phyloP scores from a whole-genome alignment of 2,113 vertebrate genomes.

The Hippolais icterina region DNA sequence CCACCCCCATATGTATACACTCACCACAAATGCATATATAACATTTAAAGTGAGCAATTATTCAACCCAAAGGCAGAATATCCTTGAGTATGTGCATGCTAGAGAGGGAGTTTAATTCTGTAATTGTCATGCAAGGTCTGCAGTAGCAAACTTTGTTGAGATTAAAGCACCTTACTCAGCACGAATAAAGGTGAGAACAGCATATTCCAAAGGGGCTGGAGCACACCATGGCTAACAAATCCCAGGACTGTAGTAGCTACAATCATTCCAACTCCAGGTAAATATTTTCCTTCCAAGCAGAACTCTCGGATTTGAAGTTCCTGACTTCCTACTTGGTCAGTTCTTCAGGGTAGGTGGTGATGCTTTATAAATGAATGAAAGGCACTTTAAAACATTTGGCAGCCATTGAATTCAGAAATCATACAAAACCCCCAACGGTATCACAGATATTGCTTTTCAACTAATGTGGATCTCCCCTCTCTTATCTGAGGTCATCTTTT shows the following conservation, averaged over 20 bases:
- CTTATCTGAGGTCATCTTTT: not conserved
- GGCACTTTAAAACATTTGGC: not conserved
- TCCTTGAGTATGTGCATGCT: not conserved
- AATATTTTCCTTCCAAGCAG: not conserved
- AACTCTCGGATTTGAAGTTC: not conserved
- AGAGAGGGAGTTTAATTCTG: not conserved
- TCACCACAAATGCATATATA: not conserved
- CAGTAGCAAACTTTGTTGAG: not conserved
- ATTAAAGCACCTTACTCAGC: not conserved
- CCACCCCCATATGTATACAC: not conserved
- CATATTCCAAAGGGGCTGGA: not conserved
- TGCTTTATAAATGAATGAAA: not conserved
- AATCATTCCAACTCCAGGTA: not conserved
- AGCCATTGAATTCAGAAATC: not conserved
- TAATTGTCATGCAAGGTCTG: not conserved
- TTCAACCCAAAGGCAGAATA: slow-evolving; percentile 34
- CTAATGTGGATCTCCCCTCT: not conserved
- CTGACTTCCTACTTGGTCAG: not conserved
- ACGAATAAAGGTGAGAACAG: not conserved
- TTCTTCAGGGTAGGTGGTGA: not conserved
- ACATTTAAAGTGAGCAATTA: slow-evolving; percentile 50
- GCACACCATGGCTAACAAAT: not conserved
- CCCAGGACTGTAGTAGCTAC: not conserved
- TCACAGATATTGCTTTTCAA: not conserved
- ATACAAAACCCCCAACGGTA: not conserved